Percentiles rank a stretch among this genome's conserved stretches.
Evolutionary conservation across 2,113 vertebrate species (phyloP).

Genomic region (Pycnonotus jocosus): DNA sequence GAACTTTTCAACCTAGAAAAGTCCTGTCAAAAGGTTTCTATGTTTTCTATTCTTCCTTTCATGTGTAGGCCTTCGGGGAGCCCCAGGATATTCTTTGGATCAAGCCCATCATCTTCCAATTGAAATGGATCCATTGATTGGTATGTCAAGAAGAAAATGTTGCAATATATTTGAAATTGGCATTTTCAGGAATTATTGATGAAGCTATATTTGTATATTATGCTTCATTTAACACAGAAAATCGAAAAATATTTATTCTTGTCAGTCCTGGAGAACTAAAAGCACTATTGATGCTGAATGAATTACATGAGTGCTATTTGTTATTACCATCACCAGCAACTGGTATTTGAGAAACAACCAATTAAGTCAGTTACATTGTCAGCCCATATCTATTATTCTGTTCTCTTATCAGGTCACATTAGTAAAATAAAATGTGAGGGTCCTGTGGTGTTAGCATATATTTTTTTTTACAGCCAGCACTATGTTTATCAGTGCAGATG

Average conservation of each 20-base stretch:
- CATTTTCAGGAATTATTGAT: not conserved
- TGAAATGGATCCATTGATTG: slow-evolving; percentile 96
- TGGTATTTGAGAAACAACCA: slow-evolving; percentile 23
- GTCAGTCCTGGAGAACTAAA: not conserved
- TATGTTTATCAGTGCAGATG: not conserved
- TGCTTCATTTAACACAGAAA: slow-evolving; percentile 11
- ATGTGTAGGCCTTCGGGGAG: slow-evolving; percentile 87
- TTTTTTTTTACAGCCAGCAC: not conserved
- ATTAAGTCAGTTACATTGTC: not conserved
- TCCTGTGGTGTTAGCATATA: not conserved
- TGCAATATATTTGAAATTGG: not conserved
- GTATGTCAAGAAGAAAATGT: slow-evolving; percentile 72
- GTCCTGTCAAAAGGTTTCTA: not conserved
- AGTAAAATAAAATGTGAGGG: not conserved
- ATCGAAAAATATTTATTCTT: slow-evolving; percentile 21
- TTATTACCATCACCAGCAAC: slow-evolving; percentile 23
- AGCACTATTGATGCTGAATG: not conserved
- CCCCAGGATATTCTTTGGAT: slow-evolving; percentile 95
- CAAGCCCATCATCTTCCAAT: slow-evolving; percentile 97
- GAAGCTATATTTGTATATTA: not conserved
- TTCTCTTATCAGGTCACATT: not conserved
- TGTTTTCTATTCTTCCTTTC: slow-evolving; percentile 4
- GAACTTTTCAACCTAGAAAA: not conserved
- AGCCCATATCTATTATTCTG: not conserved
- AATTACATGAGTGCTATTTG: not conserved